Base-by-base conservation (phyloP, 2,888 invertebrate genomes). In the Tenthredo amoena region DNA sequence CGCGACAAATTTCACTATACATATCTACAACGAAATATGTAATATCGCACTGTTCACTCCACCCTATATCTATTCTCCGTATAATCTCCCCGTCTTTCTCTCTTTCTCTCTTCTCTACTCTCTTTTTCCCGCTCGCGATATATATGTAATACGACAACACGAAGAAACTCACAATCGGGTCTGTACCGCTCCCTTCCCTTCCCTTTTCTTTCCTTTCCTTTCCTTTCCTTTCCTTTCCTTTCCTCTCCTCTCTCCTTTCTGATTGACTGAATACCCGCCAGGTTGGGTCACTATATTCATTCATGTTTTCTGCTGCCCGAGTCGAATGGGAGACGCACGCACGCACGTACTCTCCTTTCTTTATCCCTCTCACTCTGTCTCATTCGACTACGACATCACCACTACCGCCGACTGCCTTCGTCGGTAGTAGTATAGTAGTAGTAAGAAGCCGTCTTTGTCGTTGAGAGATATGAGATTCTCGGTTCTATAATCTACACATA, bases 131-230 rank as follows among this genome's bases (percentile, higher is more conserved):
- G 3, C 47, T 47, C 77, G 55, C 62, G 43, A 43, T 55, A 83
- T 50, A 77, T 40, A 47, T 72, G 58, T 74, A 77, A 62, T 74
- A 74, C 79, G 72, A 26, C 86, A 74, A 79, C 72, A 26, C 43
- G 47, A 79, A 55, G 47, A 79, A 55, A 79, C 50, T 31, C 34
- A 81, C 34, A 58, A 81, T 37, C 62, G 58, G 43, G 77, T 84
- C 84, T 86, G 86, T 87, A 47, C 84, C 84, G 85, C 86, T 87
- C 84, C 79, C 65, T 62, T 85, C 65, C 65, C 40, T 81, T 43
- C 34, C 84, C 79, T 68, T 72, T 15, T 21, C 26, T 65, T 34
- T 31, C 12, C 55, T 84, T 18, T 50, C 55, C 47, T 77, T 37
- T 34, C 81, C 76, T 43, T 34, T 82, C 71, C 43, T 84, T 58